phyloP scores from a whole-genome alignment of 1,140 invertebrate species.

The Dendroctonus ponderosae region DNA sequence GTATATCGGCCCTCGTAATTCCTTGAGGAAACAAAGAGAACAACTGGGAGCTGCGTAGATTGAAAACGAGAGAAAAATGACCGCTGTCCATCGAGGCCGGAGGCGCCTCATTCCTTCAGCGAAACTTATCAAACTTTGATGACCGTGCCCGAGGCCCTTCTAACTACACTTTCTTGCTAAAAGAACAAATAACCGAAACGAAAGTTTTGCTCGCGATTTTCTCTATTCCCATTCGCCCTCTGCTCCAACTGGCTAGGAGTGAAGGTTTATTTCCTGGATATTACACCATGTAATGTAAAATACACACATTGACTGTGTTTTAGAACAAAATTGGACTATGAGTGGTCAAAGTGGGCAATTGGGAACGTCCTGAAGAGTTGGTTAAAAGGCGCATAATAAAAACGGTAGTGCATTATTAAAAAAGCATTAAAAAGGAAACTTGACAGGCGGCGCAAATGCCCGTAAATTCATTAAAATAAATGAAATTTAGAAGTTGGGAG shows the following conservation, averaged over 20 bases:
- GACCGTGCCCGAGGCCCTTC: conserved; percentile 40
- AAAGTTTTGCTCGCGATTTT: conserved; percentile 38
- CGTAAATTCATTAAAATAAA: conserved; percentile 36
- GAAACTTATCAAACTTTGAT: conserved; percentile 53
- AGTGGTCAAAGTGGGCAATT: too few relatives aligned
- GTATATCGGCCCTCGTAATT: conserved; percentile 28
- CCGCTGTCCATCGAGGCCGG: conserved; percentile 50
- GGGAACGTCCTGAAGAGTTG: too few relatives aligned
- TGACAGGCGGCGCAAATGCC: neutral
- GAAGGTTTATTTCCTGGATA: too few relatives aligned
- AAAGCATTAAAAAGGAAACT: neutral
- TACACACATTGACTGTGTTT: too few relatives aligned
- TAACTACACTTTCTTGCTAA: conserved; percentile 50
- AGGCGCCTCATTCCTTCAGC: conserved; percentile 41
- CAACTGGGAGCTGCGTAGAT: conserved; percentile 48
- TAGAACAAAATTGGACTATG: too few relatives aligned
- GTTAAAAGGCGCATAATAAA: too few relatives aligned
- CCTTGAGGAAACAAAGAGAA: conserved; percentile 34
- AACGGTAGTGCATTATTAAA: too few relatives aligned
- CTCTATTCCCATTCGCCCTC: conserved; percentile 19
- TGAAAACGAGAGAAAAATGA: conserved; percentile 56
- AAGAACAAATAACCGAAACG: conserved; percentile 50
- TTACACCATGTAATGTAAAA: too few relatives aligned
- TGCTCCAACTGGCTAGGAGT: neutral
- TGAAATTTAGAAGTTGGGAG: conserved; percentile 33